Evolutionary conservation across 1,140 invertebrate species (phyloP).

Genomic region (Octopus sinensis): DNA sequence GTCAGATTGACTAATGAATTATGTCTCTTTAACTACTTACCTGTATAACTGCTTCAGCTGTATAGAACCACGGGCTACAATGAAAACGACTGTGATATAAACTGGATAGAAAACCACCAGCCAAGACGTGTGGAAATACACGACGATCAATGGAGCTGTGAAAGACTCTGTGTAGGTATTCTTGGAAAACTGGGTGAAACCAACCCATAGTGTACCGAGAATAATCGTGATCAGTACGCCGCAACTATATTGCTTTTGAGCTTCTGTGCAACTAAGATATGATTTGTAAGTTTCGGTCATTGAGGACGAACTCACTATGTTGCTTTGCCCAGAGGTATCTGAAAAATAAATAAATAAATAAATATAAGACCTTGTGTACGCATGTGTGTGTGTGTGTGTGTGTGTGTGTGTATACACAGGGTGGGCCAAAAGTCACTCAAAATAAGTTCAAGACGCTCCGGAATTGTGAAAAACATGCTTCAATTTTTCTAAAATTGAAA

Average conservation of each 20-base stretch:
- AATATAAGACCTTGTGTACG: neutral
- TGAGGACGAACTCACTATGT: neutral
- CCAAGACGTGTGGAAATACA: slow-evolving; percentile 93
- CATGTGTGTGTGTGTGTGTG: neutral
- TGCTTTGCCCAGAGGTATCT: neutral
- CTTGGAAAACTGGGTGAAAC: neutral
- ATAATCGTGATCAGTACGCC: slow-evolving; percentile 5
- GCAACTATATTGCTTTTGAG: neutral
- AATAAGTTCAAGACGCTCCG: neutral
- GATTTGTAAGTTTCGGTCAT: neutral
- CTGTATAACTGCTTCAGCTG: slow-evolving; percentile 67
- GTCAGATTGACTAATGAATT: no score
- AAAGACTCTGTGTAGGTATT: slow-evolving; percentile 57
- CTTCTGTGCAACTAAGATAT: neutral
- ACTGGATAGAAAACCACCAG: slow-evolving; percentile 86
- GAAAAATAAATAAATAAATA: slow-evolving; percentile 23
- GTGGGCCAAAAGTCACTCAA: slow-evolving; percentile 13
- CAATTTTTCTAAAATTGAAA: no score
- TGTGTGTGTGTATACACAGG: slow-evolving; percentile 5
- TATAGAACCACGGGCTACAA: slow-evolving; percentile 30
- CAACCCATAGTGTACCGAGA: slow-evolving; percentile 12
- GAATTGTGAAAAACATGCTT: neutral
- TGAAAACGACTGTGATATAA: slow-evolving; percentile 72
- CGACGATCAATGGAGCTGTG: slow-evolving; percentile 88
- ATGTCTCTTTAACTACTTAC: slow-evolving; percentile 21